phyloP scores from a whole-genome alignment of 2,797 vertebrate genomes.

The Prunella strophiata region DNA sequence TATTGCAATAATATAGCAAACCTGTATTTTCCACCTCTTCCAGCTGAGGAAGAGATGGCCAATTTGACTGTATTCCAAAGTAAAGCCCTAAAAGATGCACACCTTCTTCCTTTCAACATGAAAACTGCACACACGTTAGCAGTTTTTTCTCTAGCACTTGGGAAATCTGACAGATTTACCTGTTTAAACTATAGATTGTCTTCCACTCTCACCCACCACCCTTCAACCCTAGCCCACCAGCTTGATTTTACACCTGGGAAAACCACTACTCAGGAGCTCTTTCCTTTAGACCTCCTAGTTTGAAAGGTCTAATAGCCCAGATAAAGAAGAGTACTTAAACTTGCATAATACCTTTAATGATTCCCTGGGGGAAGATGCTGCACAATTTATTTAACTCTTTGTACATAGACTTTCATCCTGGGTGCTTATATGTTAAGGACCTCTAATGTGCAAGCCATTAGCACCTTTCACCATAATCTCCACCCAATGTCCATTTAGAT shows the following conservation, averaged over 20 bases:
- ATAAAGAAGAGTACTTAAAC: conserved; percentile 68
- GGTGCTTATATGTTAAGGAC: conserved; percentile 64
- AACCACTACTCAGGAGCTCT: conserved; percentile 53
- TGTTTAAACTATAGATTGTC: background rate
- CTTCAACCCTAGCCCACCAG: background rate
- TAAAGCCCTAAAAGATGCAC: background rate
- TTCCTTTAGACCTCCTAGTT: conserved; percentile 46
- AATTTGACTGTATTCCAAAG: background rate
- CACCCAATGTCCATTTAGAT: conserved; percentile 71
- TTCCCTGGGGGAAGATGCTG: conserved; percentile 37
- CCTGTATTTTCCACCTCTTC: background rate
- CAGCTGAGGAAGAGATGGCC: background rate
- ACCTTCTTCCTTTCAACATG: background rate
- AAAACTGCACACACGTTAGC: background rate
- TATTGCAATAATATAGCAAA: background rate
- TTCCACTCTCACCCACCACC: background rate
- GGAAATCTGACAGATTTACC: background rate
- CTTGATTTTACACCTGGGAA: conserved; percentile 57
- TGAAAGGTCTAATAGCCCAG: conserved; percentile 64
- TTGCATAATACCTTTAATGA: conserved; percentile 65
- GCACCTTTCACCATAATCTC: conserved; percentile 72
- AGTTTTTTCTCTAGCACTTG: background rate
- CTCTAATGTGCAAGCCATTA: conserved; percentile 68
- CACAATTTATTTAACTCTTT: conserved; percentile 71
- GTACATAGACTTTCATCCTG: conserved; percentile 53